Conservation (phyloP, 2,113 vertebrate species). For the Indicator maculatus region DNA sequence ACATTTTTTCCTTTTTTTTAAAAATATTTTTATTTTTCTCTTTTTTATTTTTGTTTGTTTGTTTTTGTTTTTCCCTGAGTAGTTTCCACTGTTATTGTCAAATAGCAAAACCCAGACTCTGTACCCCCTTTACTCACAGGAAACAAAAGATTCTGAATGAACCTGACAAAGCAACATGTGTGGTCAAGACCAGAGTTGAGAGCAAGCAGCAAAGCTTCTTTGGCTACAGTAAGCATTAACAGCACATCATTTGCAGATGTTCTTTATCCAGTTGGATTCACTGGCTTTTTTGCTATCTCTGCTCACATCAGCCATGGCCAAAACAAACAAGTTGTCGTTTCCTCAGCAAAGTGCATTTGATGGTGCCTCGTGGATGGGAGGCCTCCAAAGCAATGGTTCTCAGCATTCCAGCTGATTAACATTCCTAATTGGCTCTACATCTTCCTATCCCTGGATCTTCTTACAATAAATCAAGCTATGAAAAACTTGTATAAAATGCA, state of each 20-base stretch:
- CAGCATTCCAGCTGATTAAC: slow-evolving; percentile 45
- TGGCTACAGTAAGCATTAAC: background rate
- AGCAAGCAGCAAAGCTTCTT: background rate
- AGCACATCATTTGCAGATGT: slow-evolving; percentile 51
- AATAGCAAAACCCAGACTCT: background rate
- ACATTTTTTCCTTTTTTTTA: no score
- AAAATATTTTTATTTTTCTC: no score
- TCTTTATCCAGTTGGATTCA: slow-evolving; percentile 48
- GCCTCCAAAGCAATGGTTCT: slow-evolving; percentile 20
- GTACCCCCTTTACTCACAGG: background rate
- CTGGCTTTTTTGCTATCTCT: slow-evolving; percentile 28
- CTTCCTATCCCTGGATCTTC: slow-evolving; percentile 17
- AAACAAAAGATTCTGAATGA: background rate
- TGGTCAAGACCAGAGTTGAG: background rate
- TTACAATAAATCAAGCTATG: slow-evolving; percentile 24
- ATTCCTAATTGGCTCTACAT: background rate
- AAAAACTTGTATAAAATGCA: slow-evolving; percentile 12
- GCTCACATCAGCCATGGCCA: slow-evolving; percentile 35
- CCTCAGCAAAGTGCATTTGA: slow-evolving; percentile 25
- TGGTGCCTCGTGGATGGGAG: background rate
- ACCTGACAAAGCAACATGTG: background rate
- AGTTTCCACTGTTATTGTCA: background rate
- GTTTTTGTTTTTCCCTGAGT: background rate
- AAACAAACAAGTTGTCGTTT: slow-evolving; percentile 54
- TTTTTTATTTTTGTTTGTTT: background rate